Evolutionary conservation across 2,797 vertebrate species (phyloP).

Genomic region (Pterois miles): DNA sequence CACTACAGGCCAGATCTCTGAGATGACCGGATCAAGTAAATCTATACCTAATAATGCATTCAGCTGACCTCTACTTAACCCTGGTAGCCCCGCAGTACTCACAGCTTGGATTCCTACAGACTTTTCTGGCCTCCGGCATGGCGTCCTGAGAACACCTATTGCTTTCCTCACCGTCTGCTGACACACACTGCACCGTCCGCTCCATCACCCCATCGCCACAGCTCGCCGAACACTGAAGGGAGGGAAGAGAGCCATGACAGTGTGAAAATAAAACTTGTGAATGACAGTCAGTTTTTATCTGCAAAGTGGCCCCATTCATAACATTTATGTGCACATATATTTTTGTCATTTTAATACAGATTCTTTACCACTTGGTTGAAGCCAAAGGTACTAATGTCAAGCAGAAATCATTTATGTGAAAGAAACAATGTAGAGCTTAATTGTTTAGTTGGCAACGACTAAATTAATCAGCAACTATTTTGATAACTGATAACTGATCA

Average conservation of each 20-base stretch:
- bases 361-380: not conserved
- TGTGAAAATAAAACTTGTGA: not conserved
- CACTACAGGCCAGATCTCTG: slow-evolving; percentile 28
- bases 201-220: slow-evolving; percentile 91
- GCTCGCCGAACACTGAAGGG: slow-evolving; percentile 88
- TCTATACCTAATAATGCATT: slow-evolving; percentile 8
- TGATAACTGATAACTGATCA: too few relatives aligned
- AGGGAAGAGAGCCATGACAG: slow-evolving; percentile 14
- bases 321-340: not conserved
- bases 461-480: too few relatives aligned
- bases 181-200: slow-evolving; percentile 89
- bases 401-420: not conserved
- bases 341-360: not conserved
- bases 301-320: not conserved
- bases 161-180: slow-evolving; percentile 84
- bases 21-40: slow-evolving; percentile 17
- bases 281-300: not conserved
- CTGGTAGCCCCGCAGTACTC: slow-evolving; percentile 68
- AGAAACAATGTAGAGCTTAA: not conserved
- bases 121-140: slow-evolving; percentile 86
- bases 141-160: slow-evolving; percentile 78
- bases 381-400: not conserved
- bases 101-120: slow-evolving; percentile 90
- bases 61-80: not conserved
- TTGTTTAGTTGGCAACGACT: too few relatives aligned